phyloP scores from a whole-genome alignment of 2,888 invertebrate species.

The Parnassius smintheus region DNA sequence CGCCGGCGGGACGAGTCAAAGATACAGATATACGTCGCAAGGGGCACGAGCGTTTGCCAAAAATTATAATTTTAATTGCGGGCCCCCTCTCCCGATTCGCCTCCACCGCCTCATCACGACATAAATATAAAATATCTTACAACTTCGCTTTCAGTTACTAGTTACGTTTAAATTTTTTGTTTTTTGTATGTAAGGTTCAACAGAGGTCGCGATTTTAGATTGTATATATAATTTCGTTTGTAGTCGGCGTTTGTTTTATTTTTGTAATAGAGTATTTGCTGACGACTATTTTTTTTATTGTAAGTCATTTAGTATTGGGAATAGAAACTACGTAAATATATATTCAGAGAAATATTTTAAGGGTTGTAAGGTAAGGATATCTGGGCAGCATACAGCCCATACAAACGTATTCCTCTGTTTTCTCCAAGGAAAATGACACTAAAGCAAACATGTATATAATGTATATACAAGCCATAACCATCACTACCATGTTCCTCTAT shows the following conservation, averaged over 20 bases:
- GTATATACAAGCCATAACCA: no score
- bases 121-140: conserved; percentile 43
- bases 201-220: conserved; percentile 9
- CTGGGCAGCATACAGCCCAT: no score
- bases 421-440: no score
- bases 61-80: conserved; percentile 81
- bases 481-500: no score
- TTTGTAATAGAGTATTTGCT: no score
- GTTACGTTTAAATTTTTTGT: conserved; percentile 8
- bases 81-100: conserved; percentile 49
- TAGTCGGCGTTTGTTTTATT: neutral
- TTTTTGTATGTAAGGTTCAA: conserved; percentile 11
- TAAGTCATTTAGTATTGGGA: no score
- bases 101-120: conserved; percentile 45
- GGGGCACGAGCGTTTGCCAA: conserved; percentile 75
- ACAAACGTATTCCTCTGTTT: no score
- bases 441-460: no score
- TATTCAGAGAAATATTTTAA: no score
- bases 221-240: conserved; percentile 7
- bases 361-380: no score
- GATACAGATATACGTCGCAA: conserved; percentile 67
- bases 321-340: no score
- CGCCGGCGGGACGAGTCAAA: conserved; percentile 71
- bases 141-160: conserved; percentile 13
- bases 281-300: no score